A percentile compares a stretch with the other conserved stretches of the same genome.
Conservation (phyloP, 2,888 invertebrate species). For the Cartodere bifasciata region DNA sequence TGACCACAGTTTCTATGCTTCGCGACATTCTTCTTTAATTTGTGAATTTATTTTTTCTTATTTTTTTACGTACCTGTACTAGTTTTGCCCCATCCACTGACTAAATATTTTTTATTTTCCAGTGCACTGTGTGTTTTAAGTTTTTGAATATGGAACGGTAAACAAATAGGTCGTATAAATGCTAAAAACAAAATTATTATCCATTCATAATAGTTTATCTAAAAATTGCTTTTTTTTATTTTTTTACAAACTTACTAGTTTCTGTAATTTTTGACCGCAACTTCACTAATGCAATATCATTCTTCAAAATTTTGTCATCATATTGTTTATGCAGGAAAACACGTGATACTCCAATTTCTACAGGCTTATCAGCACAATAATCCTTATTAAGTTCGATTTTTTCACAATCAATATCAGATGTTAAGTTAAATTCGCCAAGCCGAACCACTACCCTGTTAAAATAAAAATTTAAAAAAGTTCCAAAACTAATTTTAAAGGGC, state of each 20-base stretch:
- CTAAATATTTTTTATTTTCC: slow-evolving; percentile 37
- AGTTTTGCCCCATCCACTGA: slow-evolving; percentile 64
- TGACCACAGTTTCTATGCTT: no score
- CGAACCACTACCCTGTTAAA: slow-evolving; percentile 41
- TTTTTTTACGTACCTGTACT: slow-evolving; percentile 43
- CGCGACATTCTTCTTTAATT: no score
- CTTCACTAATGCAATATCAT: slow-evolving; percentile 33
- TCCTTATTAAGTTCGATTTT: slow-evolving; percentile 6
- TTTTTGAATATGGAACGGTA: slow-evolving; percentile 29
- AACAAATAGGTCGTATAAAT: slow-evolving; percentile 36
- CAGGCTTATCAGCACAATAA: slow-evolving; percentile 26
- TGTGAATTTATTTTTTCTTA: no score
- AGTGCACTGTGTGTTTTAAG: slow-evolving; percentile 12
- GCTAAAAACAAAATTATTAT: slow-evolving; percentile 21
- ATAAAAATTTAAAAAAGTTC: neutral
- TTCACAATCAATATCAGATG: slow-evolving; percentile 36
- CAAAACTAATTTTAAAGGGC: neutral
- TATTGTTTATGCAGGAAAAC: slow-evolving; percentile 27
- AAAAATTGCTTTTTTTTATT: no score
- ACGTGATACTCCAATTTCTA: slow-evolving; percentile 25
- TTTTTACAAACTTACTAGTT: slow-evolving; percentile 18
- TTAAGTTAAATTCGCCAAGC: slow-evolving; percentile 45
- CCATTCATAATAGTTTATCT: neutral
- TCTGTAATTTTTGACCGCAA: slow-evolving; percentile 21
- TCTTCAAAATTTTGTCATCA: slow-evolving; percentile 22